Conservation (phyloP, 2,888 invertebrate species). For the Drosophila antonietae region DNA sequence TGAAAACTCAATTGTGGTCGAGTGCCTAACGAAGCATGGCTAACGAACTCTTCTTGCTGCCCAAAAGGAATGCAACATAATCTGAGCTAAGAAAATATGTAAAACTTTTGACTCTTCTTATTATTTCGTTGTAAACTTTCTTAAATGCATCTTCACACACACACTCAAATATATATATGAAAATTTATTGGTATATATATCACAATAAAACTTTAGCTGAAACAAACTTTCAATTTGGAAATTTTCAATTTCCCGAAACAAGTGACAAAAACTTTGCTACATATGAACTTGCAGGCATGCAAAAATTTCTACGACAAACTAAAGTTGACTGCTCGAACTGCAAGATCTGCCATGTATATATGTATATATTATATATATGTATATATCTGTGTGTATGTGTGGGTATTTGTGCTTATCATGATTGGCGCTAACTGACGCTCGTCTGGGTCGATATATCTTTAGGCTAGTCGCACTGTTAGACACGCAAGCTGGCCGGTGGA, state of each 20-base stretch:
- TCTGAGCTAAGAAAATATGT: slow-evolving; percentile 17
- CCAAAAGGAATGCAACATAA: slow-evolving; percentile 2
- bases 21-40: slow-evolving; percentile 5
- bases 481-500: slow-evolving; percentile 53
- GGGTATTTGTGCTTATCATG: slow-evolving; percentile 42
- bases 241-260: slow-evolving; percentile 38
- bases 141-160: slow-evolving; percentile 5
- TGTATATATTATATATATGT: too few species aligned
- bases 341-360: slow-evolving; percentile 17
- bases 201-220: slow-evolving; percentile 7
- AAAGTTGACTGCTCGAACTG: slow-evolving; percentile 22
- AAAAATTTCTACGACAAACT: slow-evolving; percentile 18
- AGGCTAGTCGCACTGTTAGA: slow-evolving; percentile 51
- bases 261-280: slow-evolving; percentile 39
- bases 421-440: slow-evolving; percentile 44
- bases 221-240: slow-evolving; percentile 50
- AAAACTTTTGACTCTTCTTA: slow-evolving; percentile 2
- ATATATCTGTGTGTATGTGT: neutral
- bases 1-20: slow-evolving; percentile 28
- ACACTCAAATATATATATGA: neutral
- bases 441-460: slow-evolving; percentile 62
- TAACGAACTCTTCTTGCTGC: slow-evolving; percentile 4
- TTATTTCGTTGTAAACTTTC: slow-evolving; percentile 10
- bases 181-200: slow-evolving; percentile 25
- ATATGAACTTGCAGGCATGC: slow-evolving; percentile 27